A percentile compares a stretch with the other conserved stretches of the same genome.
Conservation (phyloP, 1,140 invertebrate genomes). For the Helicorthomorpha holstii region DNA sequence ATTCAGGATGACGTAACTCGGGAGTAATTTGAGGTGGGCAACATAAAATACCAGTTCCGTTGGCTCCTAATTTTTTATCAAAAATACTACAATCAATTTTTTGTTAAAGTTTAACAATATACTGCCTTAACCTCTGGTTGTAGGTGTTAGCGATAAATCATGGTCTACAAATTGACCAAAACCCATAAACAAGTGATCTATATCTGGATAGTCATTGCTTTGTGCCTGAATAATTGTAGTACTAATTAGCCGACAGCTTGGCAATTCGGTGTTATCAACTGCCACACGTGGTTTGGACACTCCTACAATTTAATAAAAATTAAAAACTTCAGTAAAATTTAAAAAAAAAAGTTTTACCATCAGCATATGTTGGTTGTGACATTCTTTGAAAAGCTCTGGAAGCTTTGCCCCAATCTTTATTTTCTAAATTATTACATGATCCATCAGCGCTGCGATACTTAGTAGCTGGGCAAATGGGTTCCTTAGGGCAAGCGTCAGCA, state of each 20-base stretch:
- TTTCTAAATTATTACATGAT: constrained; percentile 48
- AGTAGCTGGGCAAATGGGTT: neutral
- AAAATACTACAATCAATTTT: constrained; percentile 7
- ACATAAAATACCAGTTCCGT: constrained; percentile 19
- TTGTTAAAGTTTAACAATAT: neutral
- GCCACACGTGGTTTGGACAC: neutral
- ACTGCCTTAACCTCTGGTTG: neutral
- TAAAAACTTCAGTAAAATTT: neutral
- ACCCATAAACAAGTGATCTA: constrained; percentile 29
- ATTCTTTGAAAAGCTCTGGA: constrained; percentile 18
- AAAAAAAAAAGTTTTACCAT: constrained; percentile 11
- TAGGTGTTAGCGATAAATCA: constrained; percentile 18
- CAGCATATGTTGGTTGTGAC: constrained; percentile 13
- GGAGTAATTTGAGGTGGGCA: constrained; percentile 13
- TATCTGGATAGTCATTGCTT: constrained; percentile 23
- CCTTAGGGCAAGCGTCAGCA: neutral
- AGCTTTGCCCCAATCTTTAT: constrained; percentile 32
- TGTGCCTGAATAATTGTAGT: constrained; percentile 25
- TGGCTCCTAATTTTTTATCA: constrained; percentile 8
- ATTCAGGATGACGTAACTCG: constrained; percentile 30
- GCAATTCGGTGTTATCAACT: constrained; percentile 21
- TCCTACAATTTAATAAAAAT: neutral
- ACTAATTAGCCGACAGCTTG: constrained; percentile 31
- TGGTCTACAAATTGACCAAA: constrained; percentile 41
- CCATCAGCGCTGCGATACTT: constrained; percentile 48